Evolutionary conservation across 2,888 invertebrate species (phyloP).

Genomic region (Cryptocheilus praepositus): DNA sequence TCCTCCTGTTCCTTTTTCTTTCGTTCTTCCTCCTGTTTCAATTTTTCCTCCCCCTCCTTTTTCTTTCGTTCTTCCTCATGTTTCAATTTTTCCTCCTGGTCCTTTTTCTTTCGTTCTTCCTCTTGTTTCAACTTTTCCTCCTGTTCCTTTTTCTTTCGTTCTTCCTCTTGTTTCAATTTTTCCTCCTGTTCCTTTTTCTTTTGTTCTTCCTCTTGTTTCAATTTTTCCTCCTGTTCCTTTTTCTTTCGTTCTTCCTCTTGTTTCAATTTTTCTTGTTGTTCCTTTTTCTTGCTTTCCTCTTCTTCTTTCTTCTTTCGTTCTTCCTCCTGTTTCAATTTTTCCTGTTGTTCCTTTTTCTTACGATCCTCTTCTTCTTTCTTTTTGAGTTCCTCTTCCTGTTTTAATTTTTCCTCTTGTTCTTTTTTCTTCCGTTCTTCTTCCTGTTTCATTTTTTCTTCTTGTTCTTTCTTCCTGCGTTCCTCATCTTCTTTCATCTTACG

Average conservation of each 20-base stretch:
- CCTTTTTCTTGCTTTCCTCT: constrained; percentile 32
- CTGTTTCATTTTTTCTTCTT: constrained; percentile 28
- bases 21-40: constrained; percentile 46
- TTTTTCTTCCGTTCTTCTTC: constrained; percentile 37
- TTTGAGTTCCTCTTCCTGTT: constrained; percentile 24
- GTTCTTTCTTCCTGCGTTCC: constrained; percentile 31
- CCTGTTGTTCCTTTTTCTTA: constrained; percentile 45
- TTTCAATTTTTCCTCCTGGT: constrained; percentile 29
- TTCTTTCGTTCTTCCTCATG: constrained; percentile 31
- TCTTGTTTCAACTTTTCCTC: constrained; percentile 61
- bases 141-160: constrained; percentile 37
- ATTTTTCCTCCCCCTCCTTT: constrained; percentile 39
- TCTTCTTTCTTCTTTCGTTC: constrained; percentile 38
- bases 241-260: constrained; percentile 40
- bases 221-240: constrained; percentile 60
- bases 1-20: constrained; percentile 44
- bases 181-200: constrained; percentile 38
- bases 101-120: constrained; percentile 30
- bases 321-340: constrained; percentile 32
- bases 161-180: constrained; percentile 35
- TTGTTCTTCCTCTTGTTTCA: constrained; percentile 34
- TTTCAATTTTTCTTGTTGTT: constrained; percentile 9
- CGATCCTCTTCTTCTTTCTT: constrained; percentile 30
- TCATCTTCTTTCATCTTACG: constrained; percentile 41
- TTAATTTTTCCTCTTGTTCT: constrained; percentile 35